Evolutionary conservation across 2,113 vertebrate species (phyloP), one percentile per base, ranked within the genome.

Genomic region (Cinclus mexicanus): DNA sequence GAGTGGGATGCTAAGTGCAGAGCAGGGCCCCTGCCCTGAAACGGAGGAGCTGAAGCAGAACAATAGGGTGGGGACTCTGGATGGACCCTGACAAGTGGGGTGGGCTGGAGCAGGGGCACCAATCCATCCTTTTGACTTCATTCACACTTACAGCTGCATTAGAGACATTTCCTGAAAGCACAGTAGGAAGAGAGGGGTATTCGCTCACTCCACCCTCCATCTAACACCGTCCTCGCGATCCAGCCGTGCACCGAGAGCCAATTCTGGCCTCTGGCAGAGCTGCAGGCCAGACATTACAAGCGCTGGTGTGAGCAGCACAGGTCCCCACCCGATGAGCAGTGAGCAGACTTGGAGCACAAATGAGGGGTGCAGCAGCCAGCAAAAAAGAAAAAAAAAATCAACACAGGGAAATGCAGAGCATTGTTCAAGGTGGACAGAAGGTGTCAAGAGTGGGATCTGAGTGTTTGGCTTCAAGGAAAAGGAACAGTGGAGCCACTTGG

Each of bases 261-360:
- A 96, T 84, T 97, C 22, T 94, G 97, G 97, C 96, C 97, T 97
- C 96, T 98, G 97, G 98, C 98, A 97, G 95, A 91, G 85, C 89
- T 44, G 91, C 89, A 78, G 96, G 98, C 97, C 98, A 98, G 98
- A 98, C 97, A 98, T 98, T 97, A 98, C 97, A 89, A 97, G 96
- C n/a, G 60, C 97, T 97, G 97, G 97, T 95, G 96, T 88, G 97
- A 97, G 94, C 90, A 96, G 94, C 89, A 57, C 95, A 89, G 96
- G 95, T 94, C 92, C 96, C 97, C 98, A 96, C 97, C 98, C 98
- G 89, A 97, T 91, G 94, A 97, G 96, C 96, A 96, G 96, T 37
- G 25, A 84, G 17, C 89, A 95, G 78, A 81, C 94, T 96, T 76
- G 96, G 96, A 97, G 91, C 57, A n/a, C 65, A 93, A 67, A 83